Evolutionary conservation across 1,140 invertebrate species (phyloP), one percentile per base, ranked within the genome.

Genomic region (Stratiolaelaps scimitus): DNA sequence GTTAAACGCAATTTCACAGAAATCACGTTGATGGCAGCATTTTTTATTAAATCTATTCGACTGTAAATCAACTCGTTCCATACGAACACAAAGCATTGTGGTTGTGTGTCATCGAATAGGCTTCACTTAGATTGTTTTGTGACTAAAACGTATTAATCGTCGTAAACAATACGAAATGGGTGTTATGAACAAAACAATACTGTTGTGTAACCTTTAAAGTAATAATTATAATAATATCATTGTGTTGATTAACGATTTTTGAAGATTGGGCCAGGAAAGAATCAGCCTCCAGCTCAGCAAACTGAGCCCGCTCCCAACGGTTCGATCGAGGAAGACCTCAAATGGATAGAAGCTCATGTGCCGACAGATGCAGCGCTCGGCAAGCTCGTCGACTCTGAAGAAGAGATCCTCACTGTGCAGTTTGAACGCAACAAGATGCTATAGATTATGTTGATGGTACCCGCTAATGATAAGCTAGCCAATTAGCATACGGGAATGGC

Each of bases 351-450:
- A 75, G 89, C 92, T 72, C 88, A 92, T 75, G 89, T 92, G 71
- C 87, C 87, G 34, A 83, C 85, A 64, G 76, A 86, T 66, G 80
- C 80, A 40, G 82, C 87, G 15, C 76, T 91, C 28, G 87, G 88
- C 1, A 81, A 72, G 66, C 67, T 89, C 26, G 76, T 92, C 19
- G 88, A 92, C 76, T 92, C 88, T 0, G 89, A 92, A 74, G 89
- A 78, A 77, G 88, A 92, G 77, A 83, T 91, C 28, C 84, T 89
- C 73, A 88, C 83, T 70, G 87, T 87, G 4, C 86, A 86, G 76
- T 90, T 90, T 78, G 88, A 92, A 80, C 83, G 89, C 66, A 89
- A 86, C 43, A 92, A 91, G 78, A 91, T 92, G 88, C 87, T 91
- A 78, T 89, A 75, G 74, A 67, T 68, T 43, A 68, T 66, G 68